Base-by-base conservation (phyloP, 2,797 vertebrate species). In the Macrochelys suwanniensis region DNA sequence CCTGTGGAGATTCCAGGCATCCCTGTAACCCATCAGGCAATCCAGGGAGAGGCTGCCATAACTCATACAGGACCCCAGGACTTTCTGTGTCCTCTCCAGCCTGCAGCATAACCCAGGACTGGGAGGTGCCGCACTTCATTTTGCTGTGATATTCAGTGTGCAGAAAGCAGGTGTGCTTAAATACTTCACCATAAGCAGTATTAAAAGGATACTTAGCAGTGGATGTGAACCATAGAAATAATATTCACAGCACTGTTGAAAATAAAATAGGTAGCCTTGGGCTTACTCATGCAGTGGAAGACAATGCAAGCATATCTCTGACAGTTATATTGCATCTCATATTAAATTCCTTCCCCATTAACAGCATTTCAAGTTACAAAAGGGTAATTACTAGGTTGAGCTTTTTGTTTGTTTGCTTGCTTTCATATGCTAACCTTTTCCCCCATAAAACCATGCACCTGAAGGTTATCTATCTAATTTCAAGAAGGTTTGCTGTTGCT, bases 401-500 rank as follows among this genome's bases (percentile, higher is more conserved):
- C 6, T 95, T 79, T 89, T 81, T 88, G 37, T 23, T 0, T 77
- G 47, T 74, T 92, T 93, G 87, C 78, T 96, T 93, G 84, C 76
- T 96, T 92, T 96, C 89, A 94, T 88, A 92, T 92, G 85, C 88
- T 90, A 95, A 91, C 28, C 54, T 95, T 95, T 89, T 90, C 83
- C 88, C 84, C 80, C 95, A 93, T 84, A 82, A 90, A 96, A 78
- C n/a, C 47, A 85, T 84, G 80, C 93, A 94, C 84, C 94, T 91
- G 96, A 97, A 97, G 49, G 86, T 71, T 93, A 91, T 95, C 90
- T 84, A 87, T 85, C 89, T 96, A 17, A 83, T 95, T 96, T 95
- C 89, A 97, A 94, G 93, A 93, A 95, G 96, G 96, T 91, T 96
- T 94, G 89, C 88, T 97, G 89, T 56, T 97, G 93, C 80, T 97